Conservation (phyloP, 2,888 invertebrate genomes). For the Chromoteleia sp. region DNA sequence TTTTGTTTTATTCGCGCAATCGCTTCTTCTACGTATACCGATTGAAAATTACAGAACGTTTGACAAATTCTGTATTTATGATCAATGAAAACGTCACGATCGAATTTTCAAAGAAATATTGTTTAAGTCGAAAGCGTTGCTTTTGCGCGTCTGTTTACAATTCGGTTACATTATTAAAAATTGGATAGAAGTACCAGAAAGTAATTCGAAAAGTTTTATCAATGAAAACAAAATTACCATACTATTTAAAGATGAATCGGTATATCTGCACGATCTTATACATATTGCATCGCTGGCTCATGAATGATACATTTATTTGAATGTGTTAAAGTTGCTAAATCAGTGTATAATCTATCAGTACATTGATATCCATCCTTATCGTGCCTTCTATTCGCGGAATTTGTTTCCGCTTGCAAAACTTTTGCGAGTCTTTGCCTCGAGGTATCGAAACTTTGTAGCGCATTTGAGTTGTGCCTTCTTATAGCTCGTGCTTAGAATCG, state of each 20-base stretch:
- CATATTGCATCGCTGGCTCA: slow-evolving; percentile 22
- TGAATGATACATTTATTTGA: slow-evolving; percentile 45
- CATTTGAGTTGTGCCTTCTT: slow-evolving; percentile 10
- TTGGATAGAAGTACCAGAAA: neutral
- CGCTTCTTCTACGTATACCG: too few species aligned
- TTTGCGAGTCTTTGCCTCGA: slow-evolving; percentile 24
- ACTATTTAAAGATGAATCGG: slow-evolving; percentile 41
- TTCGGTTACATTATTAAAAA: too few species aligned
- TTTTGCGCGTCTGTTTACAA: too few species aligned
- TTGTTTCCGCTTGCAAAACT: slow-evolving; percentile 35
- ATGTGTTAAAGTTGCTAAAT: slow-evolving; percentile 49
- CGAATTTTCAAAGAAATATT: too few species aligned
- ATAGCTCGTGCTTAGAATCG: slow-evolving; percentile 19
- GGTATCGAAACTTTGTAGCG: slow-evolving; percentile 43
- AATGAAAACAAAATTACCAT: slow-evolving; percentile 36
- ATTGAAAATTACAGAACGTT: too few species aligned
- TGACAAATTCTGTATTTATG: too few species aligned
- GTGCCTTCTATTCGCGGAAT: slow-evolving; percentile 19
- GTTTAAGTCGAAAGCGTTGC: too few species aligned
- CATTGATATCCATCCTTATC: slow-evolving; percentile 41
- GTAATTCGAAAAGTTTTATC: slow-evolving; percentile 26
- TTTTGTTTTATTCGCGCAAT: too few species aligned
- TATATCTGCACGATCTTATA: slow-evolving; percentile 28
- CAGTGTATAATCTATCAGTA: slow-evolving; percentile 57
- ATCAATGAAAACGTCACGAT: too few species aligned